A percentile compares a stretch with the other conserved stretches of the same genome.
Evolutionary conservation across 2,888 invertebrate genomes (phyloP).

Genomic region (Acrobasis consociella): DNA sequence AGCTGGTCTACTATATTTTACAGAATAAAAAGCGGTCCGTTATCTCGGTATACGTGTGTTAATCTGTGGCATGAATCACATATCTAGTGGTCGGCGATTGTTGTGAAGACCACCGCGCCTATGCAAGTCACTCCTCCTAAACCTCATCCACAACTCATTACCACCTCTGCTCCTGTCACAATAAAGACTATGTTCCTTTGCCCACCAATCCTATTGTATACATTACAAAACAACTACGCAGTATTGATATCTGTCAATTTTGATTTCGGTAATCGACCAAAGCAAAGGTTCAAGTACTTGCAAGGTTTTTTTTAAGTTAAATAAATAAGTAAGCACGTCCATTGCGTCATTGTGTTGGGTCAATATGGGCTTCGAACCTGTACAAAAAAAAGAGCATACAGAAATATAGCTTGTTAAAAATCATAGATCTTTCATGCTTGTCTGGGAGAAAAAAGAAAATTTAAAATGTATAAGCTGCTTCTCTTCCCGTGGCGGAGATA

Average conservation of each 20-base stretch:
- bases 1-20: too few relatives aligned
- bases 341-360: slow-evolving; percentile 23
- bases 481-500: too few relatives aligned
- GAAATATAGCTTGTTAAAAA: not conserved
- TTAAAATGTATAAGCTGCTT: too few relatives aligned
- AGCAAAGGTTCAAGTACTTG: slow-evolving; percentile 34
- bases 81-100: slow-evolving; percentile 58
- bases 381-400: not conserved
- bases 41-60: slow-evolving; percentile 10
- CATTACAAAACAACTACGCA: slow-evolving; percentile 54
- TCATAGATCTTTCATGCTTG: not conserved
- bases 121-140: slow-evolving; percentile 66
- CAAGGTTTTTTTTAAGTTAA: slow-evolving; percentile 26
- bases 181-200: slow-evolving; percentile 35
- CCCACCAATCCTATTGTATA: slow-evolving; percentile 33
- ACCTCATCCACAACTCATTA: slow-evolving; percentile 27
- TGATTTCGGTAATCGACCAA: slow-evolving; percentile 64
- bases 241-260: slow-evolving; percentile 70
- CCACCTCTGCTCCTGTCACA: slow-evolving; percentile 24
- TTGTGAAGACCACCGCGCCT: slow-evolving; percentile 71
- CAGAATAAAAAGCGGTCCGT: too few relatives aligned
- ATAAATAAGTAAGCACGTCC: slow-evolving; percentile 21
- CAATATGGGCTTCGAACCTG: slow-evolving; percentile 11
- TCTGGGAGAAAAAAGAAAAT: too few relatives aligned
- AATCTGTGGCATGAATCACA: slow-evolving; percentile 41